These are phyloP conservation scores for Netelia virgata DNA, from an alignment of 2,888 invertebrate genomes.

Conservation along the genomic window DNA sequence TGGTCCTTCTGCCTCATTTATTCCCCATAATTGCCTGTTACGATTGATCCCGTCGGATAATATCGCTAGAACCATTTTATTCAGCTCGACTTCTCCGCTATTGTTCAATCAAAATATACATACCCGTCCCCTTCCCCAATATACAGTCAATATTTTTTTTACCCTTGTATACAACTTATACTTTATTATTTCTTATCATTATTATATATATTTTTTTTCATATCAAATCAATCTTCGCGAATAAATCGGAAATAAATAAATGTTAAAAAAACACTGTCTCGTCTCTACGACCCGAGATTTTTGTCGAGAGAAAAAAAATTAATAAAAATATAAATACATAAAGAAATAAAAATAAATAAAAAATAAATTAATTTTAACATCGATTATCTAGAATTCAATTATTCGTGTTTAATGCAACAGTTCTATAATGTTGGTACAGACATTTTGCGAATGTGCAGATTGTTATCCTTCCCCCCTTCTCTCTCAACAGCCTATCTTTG, in stretches of 20 bases:
- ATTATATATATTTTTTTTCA: neutral
- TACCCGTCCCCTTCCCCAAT: neutral
- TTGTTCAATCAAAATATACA: neutral
- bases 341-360: too few relatives aligned
- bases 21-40: conserved; percentile 44
- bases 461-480: neutral
- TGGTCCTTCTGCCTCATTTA: conserved; percentile 6
- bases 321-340: too few relatives aligned
- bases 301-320: too few relatives aligned
- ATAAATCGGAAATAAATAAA: neutral
- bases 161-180: too few relatives aligned
- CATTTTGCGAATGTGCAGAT: neutral
- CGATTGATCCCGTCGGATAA: conserved; percentile 39
- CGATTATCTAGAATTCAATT: too few relatives aligned
- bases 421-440: too few relatives aligned
- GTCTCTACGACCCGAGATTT: too few relatives aligned
- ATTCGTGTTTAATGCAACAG: too few relatives aligned
- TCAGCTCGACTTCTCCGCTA: neutral
- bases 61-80: neutral
- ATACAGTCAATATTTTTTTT: neutral
- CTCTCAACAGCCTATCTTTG: neutral
- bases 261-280: neutral
- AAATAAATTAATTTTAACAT: too few relatives aligned
- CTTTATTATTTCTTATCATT: neutral
- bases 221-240: too few relatives aligned